Percentiles rank a stretch among this genome's conserved stretches.
phyloP scores from a whole-genome alignment of 2,113 vertebrate genomes.

The Vicugna pacos region DNA sequence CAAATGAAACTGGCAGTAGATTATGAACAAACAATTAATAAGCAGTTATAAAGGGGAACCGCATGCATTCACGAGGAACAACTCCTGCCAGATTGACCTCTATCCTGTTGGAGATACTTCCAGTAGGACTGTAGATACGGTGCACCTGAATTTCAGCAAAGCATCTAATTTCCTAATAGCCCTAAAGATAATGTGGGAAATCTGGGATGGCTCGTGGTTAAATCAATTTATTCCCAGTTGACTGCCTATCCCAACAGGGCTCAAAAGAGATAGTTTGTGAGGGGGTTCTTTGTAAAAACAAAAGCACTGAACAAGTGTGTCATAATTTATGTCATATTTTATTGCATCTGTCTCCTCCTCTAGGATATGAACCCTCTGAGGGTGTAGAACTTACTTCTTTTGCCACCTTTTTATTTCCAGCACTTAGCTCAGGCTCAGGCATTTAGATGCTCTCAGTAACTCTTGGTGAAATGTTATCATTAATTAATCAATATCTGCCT shows the following conservation, averaged over 20 bases:
- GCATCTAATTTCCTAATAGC: background rate
- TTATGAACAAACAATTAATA: background rate
- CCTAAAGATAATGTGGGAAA: background rate
- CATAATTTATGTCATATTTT: background rate
- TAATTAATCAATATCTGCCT: background rate
- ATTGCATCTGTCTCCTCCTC: background rate
- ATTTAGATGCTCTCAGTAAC: background rate
- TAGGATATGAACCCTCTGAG: background rate
- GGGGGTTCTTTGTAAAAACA: background rate
- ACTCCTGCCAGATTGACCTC: background rate
- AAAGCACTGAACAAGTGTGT: background rate
- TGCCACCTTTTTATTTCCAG: background rate
- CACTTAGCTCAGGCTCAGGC: background rate
- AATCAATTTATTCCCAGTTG: background rate
- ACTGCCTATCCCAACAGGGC: background rate
- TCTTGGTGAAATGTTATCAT: background rate
- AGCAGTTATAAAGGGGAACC: background rate
- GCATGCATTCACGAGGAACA: background rate
- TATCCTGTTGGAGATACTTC: background rate
- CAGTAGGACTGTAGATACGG: background rate
- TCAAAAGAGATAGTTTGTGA: background rate
- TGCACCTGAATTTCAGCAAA: background rate
- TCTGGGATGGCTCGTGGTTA: background rate
- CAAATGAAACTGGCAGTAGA: background rate
- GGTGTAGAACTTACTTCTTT: background rate